Evolutionary conservation across 2,113 vertebrate species (phyloP).

Genomic region (Phylloscopus trochiloides): DNA sequence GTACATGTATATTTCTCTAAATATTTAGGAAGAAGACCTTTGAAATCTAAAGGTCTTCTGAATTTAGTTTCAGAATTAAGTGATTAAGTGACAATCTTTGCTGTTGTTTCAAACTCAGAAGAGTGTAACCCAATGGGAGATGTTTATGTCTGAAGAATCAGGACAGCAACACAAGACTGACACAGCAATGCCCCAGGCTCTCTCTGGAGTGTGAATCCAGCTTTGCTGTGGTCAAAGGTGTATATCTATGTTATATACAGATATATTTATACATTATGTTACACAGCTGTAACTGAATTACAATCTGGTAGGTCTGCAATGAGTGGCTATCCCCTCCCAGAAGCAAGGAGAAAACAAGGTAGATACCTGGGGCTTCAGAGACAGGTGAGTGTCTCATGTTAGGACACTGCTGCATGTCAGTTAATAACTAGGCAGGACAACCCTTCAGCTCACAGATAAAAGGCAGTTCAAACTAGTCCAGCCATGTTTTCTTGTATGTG

Average conservation of each 20-base stretch:
- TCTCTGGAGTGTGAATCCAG: neutral
- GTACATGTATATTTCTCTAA: neutral
- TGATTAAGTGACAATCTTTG: neutral
- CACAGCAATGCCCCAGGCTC: neutral
- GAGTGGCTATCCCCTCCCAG: neutral
- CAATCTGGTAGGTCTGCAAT: neutral
- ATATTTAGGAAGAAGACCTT: neutral
- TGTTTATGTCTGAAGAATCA: neutral
- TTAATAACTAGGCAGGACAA: neutral
- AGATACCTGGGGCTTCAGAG: neutral
- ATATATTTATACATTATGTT: neutral
- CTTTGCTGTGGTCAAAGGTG: neutral
- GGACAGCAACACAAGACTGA: neutral
- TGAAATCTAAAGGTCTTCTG: neutral
- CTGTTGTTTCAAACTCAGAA: neutral
- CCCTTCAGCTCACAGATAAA: neutral
- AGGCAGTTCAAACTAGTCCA: neutral
- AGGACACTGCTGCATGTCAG: neutral
- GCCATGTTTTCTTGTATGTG: neutral
- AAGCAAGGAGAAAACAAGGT: neutral
- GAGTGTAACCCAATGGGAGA: neutral
- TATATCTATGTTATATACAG: fast-evolving
- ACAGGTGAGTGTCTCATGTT: neutral
- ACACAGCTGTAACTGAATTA: neutral
- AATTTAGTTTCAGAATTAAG: neutral